Evolutionary conservation across 2,113 vertebrate genomes (phyloP), one percentile per base, ranked within the genome.

Genomic region (Ailurus styani): DNA sequence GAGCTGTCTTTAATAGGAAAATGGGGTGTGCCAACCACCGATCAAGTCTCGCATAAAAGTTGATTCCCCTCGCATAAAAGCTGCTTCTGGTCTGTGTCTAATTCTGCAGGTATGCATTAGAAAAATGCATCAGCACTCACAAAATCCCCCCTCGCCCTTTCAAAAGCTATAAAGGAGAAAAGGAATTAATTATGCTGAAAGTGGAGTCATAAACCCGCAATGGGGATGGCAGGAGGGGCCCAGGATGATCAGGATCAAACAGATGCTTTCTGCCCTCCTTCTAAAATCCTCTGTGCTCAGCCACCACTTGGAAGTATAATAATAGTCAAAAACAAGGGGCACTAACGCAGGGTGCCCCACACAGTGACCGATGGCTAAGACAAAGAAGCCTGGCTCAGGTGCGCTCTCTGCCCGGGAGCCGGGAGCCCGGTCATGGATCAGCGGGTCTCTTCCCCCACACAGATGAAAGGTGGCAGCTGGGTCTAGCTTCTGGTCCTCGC

Each of bases 311-410:
- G 5, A 54, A 62, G 45, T 75, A 25, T 8, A 75, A 13, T 64
- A 29, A 29, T 14, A 62, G 60, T 62, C 9, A 68, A 68, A 68
- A 8, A 68, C 40, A 29, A 73, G 64, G 52, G 34, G 20, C 64
- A 31, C 34, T 45, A 11, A 21, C 6, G 60, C 15, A n/a, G 83
- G 45, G 42, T 3, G 37, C 29, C 27, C 47, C 11, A 10, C 31
- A 37, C 1, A 2, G 40, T 34, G 3, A 17, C 0, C 23, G 50
- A 7, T 8, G 15, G 6, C 11, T 47, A 0, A 55, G 2, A 47
- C 29, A n/a, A 29, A n/a, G 45, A 62, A 37, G 34, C 6, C 0
- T 2, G 37, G 7, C 82, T 6, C 70, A 18, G 45, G 55, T 5
- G 5, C 0, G 0, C n/a, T 23, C 91, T 42, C 40, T 6, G 54